Conservation (phyloP, 2,113 vertebrate genomes). For the Tinamus guttatus region DNA sequence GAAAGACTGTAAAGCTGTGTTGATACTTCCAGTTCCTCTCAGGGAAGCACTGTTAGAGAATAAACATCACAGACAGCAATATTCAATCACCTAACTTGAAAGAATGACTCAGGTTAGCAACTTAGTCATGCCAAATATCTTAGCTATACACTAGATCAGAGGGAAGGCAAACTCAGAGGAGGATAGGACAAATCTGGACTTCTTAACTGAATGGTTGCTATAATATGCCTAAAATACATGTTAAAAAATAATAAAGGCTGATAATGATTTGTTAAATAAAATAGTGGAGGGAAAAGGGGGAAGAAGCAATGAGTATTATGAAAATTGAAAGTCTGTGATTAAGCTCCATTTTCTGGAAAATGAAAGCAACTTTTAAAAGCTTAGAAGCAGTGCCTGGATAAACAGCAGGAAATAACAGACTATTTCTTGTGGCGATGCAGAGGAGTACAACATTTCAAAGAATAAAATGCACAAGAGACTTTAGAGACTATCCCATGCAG, state of each 20-base stretch:
- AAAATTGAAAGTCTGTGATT: not conserved
- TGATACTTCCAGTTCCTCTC: not conserved
- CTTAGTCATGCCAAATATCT: not conserved
- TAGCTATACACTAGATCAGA: not conserved
- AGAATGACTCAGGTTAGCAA: not conserved
- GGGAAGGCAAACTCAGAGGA: not conserved
- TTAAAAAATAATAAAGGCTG: too few species aligned
- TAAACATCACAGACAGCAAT: not conserved
- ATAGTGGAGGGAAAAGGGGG: too few species aligned
- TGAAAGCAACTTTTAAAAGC: not conserved
- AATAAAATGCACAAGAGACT: not conserved
- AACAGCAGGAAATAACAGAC: not conserved
- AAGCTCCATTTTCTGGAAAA: not conserved
- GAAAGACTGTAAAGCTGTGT: not conserved
- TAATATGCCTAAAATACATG: not conserved
- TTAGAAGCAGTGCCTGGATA: not conserved
- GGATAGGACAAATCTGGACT: not conserved
- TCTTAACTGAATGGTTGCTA: not conserved
- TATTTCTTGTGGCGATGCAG: not conserved
- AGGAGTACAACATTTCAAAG: not conserved
- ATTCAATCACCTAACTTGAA: not conserved
- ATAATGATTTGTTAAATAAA: too few species aligned
- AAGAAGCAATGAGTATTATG: not conserved
- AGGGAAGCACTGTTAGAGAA: not conserved
- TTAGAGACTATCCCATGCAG: not conserved